Evolutionary conservation across 2,888 invertebrate species (phyloP), one percentile per base, ranked within the genome.

Genomic region (Eretmocerus hayati): DNA sequence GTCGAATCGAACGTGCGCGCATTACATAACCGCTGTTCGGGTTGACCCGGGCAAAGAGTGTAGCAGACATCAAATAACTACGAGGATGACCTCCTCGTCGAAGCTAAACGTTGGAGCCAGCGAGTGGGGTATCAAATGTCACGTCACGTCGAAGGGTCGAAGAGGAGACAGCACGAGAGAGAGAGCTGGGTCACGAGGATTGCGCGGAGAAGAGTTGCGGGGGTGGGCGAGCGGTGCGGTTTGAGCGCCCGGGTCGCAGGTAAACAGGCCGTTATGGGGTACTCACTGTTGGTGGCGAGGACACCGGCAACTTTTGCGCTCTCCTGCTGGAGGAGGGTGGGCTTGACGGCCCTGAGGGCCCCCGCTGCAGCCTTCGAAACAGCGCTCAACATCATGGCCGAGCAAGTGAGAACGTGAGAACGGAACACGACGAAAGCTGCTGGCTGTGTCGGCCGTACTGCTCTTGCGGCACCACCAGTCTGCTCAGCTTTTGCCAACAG

Each of bases 311-410:
- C 66, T 66, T 75, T 77, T 23, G 72, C 60, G 38, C 74, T 68
- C 67, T 77, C 76, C 64, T 73, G 74, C 59, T 75, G 74, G 22
- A 75, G 61, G 54, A 74, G 66, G 57, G 72, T 65, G 52, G 77
- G 73, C 69, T 78, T 79, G 56, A 77, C 74, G 59, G 75, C 75
- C 72, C 76, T 77, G 53, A 79, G 67, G 63, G 77, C 75, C 57
- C 77, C 76, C 56, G 74, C 66, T 71, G 77, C 76, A 62, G 77
- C 76, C 71, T 76, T 74, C 62, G 75, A 72, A 54, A 77, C 74
- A 62, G 75, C 76, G 63, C 75, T 78, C 74, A 79, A 77, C 77
- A 80, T 79, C 75, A 75, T 77, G 67, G 65, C 67, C 66, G 65
- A 62, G 62, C 65, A 63, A 69, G 62, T 67, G 66, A 65, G 59